phyloP scores from a whole-genome alignment of 2,113 vertebrate species.

The Emberiza fucata region DNA sequence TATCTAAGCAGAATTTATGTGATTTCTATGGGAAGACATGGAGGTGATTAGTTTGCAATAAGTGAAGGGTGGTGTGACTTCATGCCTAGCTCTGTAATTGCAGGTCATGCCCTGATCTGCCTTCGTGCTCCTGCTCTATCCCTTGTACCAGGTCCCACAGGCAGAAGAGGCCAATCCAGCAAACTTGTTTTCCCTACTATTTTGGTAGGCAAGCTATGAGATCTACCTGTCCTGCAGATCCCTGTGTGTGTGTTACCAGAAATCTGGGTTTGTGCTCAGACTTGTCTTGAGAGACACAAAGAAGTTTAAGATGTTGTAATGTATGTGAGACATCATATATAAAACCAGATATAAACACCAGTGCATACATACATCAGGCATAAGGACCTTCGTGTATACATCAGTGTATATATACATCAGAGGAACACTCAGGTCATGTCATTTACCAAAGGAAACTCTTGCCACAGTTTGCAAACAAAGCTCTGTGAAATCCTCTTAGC shows the following conservation, averaged over 20 bases:
- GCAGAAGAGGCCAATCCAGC: not conserved
- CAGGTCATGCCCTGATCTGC: not conserved
- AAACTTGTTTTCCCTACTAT: not conserved
- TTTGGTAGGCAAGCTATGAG: not conserved
- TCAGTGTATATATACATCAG: not conserved
- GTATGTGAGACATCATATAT: not conserved
- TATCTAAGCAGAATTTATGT: not conserved
- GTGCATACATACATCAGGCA: not conserved
- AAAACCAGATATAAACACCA: not conserved
- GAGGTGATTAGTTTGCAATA: not conserved
- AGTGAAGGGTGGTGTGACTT: not conserved
- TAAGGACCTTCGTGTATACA: not conserved
- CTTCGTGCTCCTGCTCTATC: not conserved
- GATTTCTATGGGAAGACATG: not conserved
- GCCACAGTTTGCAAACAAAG: not conserved
- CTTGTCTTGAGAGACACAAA: not conserved
- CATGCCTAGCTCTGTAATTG: not conserved
- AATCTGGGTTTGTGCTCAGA: not conserved
- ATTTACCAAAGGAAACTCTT: not conserved
- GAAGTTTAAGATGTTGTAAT: not conserved
- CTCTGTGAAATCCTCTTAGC: not conserved
- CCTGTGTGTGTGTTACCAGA: not conserved
- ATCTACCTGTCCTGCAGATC: not conserved
- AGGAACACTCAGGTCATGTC: not conserved
- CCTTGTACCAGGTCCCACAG: not conserved